Conservation (phyloP, 2,888 invertebrate species). For the Eupeodes luniger region DNA sequence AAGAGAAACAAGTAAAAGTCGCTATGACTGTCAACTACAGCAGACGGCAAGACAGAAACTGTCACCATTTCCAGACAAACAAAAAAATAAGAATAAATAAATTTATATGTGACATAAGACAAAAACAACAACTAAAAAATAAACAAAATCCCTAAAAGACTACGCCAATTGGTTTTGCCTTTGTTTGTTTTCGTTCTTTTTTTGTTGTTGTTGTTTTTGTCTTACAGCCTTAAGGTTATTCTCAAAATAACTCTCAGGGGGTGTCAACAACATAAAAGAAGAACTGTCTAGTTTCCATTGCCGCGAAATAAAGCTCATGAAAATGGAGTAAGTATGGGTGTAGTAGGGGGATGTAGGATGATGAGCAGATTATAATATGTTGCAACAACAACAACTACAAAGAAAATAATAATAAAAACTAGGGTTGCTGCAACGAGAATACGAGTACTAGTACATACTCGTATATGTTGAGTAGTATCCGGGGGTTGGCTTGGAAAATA, state of each 20-base stretch:
- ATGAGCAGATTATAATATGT: conserved; percentile 45
- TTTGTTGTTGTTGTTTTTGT: not conserved
- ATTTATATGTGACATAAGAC: conserved; percentile 1
- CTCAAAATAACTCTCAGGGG: conserved; percentile 49
- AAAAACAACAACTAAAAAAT: conserved; percentile 6
- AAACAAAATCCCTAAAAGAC: conserved; percentile 35
- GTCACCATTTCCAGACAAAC: conserved; percentile 31
- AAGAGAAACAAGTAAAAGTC: not conserved
- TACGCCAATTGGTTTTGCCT: conserved; percentile 53
- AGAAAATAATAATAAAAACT: not conserved
- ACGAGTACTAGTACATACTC: not conserved
- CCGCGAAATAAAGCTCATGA: conserved; percentile 35
- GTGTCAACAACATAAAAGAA: conserved; percentile 36
- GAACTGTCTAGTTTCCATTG: conserved; percentile 51
- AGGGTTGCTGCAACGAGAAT: conserved; percentile 14
- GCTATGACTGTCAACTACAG: conserved; percentile 31
- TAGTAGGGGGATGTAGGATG: conserved; percentile 43
- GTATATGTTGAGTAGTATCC: not conserved
- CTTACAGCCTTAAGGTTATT: conserved; percentile 52
- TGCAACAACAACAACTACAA: conserved; percentile 6
- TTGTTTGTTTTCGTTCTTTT: conserved; percentile 23
- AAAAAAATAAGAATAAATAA: not conserved
- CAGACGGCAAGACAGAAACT: conserved; percentile 18
- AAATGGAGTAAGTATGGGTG: too few relatives aligned
- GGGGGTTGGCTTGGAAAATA: not conserved